Percentiles rank a stretch among this genome's conserved stretches.
These are phyloP conservation scores for Agrochola circellaris DNA, from an alignment of 2,888 invertebrate species.

Conservation along the genomic window DNA sequence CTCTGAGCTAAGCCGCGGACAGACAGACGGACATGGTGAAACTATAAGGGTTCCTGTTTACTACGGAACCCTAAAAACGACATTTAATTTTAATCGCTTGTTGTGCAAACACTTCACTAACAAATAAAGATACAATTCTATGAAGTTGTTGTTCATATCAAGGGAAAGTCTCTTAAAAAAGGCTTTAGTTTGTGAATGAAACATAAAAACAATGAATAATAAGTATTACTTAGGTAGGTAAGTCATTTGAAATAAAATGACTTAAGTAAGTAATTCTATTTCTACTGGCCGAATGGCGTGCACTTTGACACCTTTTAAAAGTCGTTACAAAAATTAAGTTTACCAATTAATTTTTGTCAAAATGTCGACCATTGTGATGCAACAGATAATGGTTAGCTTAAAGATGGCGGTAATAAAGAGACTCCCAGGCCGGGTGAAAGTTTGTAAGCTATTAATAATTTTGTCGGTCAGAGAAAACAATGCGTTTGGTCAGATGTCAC, in stretches of 20 bases:
- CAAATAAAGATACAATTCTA: conserved; percentile 5
- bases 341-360: conserved; percentile 67
- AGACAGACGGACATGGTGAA: no score
- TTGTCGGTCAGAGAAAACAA: conserved; percentile 65
- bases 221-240: conserved; percentile 4
- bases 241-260: no score
- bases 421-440: conserved; percentile 48
- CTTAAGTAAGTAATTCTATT: neutral
- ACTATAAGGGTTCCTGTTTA: no score
- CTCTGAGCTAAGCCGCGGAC: no score
- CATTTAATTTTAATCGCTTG: neutral
- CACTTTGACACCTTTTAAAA: conserved; percentile 60
- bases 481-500: conserved; percentile 63
- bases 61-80: no score
- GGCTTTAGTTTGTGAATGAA: conserved; percentile 5
- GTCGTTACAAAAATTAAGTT: conserved; percentile 54
- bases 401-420: conserved; percentile 25
- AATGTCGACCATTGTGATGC: conserved; percentile 61
- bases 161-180: conserved; percentile 8
- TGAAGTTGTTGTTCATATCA: neutral
- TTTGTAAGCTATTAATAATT: conserved; percentile 46
- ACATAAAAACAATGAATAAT: conserved; percentile 30
- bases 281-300: conserved; percentile 45
- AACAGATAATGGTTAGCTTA: conserved; percentile 40
- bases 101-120: neutral